Conservation (phyloP, 2,797 vertebrate genomes). For the Cossypha heuglini region DNA sequence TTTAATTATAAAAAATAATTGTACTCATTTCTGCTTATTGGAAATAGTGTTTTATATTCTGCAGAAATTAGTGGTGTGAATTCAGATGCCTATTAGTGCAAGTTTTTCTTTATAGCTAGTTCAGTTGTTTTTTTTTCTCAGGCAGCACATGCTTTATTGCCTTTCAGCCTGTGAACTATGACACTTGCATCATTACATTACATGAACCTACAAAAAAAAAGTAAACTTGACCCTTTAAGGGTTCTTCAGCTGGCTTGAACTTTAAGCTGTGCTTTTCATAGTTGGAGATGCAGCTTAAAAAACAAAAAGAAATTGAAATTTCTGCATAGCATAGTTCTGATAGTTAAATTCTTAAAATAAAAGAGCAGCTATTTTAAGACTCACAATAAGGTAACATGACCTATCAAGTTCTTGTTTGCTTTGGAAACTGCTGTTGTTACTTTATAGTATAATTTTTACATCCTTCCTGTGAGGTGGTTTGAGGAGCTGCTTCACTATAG, state of each 20-base stretch:
- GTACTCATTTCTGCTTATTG: background rate
- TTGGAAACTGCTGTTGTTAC: background rate
- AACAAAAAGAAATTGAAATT: background rate
- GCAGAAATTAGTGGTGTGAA: background rate
- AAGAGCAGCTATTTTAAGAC: background rate
- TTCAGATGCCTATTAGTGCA: background rate
- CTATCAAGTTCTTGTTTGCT: background rate
- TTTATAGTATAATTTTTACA: background rate
- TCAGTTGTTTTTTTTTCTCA: background rate
- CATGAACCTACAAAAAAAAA: background rate
- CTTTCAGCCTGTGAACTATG: background rate
- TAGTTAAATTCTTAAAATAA: background rate
- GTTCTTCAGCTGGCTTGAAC: background rate
- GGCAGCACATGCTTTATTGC: background rate
- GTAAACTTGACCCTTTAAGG: background rate
- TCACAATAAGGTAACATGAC: background rate
- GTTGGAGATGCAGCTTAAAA: background rate
- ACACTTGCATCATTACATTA: background rate
- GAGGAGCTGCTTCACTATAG: background rate
- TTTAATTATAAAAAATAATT: background rate
- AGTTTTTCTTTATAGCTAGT: background rate
- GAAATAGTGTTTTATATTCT: background rate
- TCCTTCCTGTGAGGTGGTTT: background rate
- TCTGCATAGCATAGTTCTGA: background rate
- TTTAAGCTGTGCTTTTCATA: background rate